Base-by-base conservation (phyloP, 1,140 invertebrate genomes). In the Nasonia vitripennis region DNA sequence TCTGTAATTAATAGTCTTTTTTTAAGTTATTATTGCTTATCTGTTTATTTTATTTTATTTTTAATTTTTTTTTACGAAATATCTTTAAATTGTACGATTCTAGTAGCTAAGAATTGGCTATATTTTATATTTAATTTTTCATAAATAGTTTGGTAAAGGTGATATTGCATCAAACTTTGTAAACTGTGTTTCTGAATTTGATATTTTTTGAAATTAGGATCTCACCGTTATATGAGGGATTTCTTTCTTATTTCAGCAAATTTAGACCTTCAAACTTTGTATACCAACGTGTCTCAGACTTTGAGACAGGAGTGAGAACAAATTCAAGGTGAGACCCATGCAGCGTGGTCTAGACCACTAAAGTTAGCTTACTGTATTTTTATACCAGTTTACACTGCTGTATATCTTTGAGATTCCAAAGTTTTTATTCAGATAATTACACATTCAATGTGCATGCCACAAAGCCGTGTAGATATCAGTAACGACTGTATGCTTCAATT, bases 241-340 rank as follows among this genome's bases (percentile, higher is more conserved):
- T 92, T 93, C 91, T 93, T 94, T 94, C 91, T 94, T 92, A 91
- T 94, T 94, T 94, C 94, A 94, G 94, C 94, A 94, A 94, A 93
- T 94, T 93, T 94, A 94, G 94, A 94, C 93, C 94, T 91, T 92
- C 93, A 92, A 94, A 93, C 93, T 93, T 93, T 94, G 93, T 93
- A 93, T 94, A 94, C 93, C 94, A 94, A 93, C 94, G 94, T 93
- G 94, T 94, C 93, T 94, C 94, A 93, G 94, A 94, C 93, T 94
- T 93, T 94, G 94, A 94, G 93, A 92, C 94, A 91, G 93, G 93
- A 92, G 92, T 93, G 91, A 94, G 93, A 92, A 92, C 93, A 90
- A 93, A 94, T 93, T 93, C 93, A 94, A 94, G 94, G 94, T 94
- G 94, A 94, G 94, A 91, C 90, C 88, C 92, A 89, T 91, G 91